Evolutionary conservation across 2,888 invertebrate genomes (phyloP).

Genomic region (Leptinotarsa juncta): DNA sequence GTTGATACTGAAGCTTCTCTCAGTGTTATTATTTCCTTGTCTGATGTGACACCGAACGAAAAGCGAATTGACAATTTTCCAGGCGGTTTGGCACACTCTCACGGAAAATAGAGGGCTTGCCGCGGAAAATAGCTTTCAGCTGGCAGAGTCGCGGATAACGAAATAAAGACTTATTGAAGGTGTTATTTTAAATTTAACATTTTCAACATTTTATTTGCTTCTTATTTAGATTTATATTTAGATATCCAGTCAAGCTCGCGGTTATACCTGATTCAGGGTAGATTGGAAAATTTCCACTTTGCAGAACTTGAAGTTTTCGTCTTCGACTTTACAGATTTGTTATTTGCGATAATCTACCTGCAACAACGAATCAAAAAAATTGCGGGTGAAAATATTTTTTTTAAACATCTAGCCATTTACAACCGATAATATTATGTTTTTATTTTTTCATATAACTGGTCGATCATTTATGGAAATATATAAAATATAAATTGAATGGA

Average conservation of each 20-base stretch:
- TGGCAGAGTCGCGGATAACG: slow-evolving; percentile 58
- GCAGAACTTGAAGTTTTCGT: neutral
- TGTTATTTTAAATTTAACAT: slow-evolving; percentile 56
- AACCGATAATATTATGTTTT: too few species aligned
- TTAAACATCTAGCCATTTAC: too few species aligned
- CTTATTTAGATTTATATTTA: slow-evolving; percentile 49
- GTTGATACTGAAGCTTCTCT: slow-evolving; percentile 46
- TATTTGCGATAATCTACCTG: too few species aligned
- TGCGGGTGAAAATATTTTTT: too few species aligned
- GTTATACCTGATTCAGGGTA: slow-evolving; percentile 29
- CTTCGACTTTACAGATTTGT: too few species aligned
- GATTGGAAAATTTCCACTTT: slow-evolving; percentile 31
- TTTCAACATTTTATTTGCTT: slow-evolving; percentile 47
- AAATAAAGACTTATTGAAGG: slow-evolving; percentile 62
- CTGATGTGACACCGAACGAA: slow-evolving; percentile 60
- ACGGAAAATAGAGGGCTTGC: slow-evolving; percentile 61
- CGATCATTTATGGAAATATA: too few species aligned
- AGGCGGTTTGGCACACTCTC: slow-evolving; percentile 70
- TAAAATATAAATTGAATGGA: too few species aligned
- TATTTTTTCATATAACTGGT: too few species aligned
- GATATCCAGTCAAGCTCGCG: slow-evolving; percentile 40
- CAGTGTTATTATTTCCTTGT: slow-evolving; percentile 62
- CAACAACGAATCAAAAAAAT: too few species aligned
- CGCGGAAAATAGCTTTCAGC: slow-evolving; percentile 57
- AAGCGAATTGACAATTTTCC: slow-evolving; percentile 78